Evolutionary conservation across 1,140 invertebrate genomes (phyloP).

Genomic region (Diorhabda carinulata): DNA sequence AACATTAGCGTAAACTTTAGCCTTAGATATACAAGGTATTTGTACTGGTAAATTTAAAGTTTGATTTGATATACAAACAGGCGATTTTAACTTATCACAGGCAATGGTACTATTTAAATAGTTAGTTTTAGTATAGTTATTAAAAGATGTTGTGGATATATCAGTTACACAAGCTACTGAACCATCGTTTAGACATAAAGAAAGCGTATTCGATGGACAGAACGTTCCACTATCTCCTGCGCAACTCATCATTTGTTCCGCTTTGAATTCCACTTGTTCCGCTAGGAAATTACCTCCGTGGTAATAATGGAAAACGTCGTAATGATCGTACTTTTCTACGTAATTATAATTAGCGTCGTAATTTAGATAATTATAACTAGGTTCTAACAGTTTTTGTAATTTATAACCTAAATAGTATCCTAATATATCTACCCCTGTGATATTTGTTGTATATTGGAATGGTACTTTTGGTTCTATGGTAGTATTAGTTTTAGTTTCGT

Average conservation of each 20-base stretch:
- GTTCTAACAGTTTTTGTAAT: conserved; percentile 18
- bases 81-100: conserved; percentile 20
- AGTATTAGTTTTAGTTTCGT: not conserved
- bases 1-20: conserved; percentile 20
- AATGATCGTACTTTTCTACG: conserved; percentile 24
- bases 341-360: conserved; percentile 19
- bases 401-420: conserved; percentile 22
- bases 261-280: conserved; percentile 12
- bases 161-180: conserved; percentile 26
- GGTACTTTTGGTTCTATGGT: not conserved
- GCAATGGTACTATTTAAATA: conserved; percentile 16
- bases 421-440: conserved; percentile 19
- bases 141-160: conserved; percentile 16
- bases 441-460: conserved; percentile 16
- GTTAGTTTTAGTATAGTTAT: conserved; percentile 15
- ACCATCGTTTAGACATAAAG: conserved; percentile 26
- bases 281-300: conserved; percentile 21
- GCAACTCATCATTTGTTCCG: conserved; percentile 21
- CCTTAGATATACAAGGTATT: conserved; percentile 25
- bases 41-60: conserved; percentile 14
- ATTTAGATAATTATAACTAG: conserved; percentile 20
- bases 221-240: conserved; percentile 19
- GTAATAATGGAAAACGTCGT: conserved; percentile 26
- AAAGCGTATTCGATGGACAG: conserved; percentile 22
- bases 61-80: conserved; percentile 10